Base-by-base conservation (phyloP, 2,888 invertebrate species). In the Congeria kusceri region DNA sequence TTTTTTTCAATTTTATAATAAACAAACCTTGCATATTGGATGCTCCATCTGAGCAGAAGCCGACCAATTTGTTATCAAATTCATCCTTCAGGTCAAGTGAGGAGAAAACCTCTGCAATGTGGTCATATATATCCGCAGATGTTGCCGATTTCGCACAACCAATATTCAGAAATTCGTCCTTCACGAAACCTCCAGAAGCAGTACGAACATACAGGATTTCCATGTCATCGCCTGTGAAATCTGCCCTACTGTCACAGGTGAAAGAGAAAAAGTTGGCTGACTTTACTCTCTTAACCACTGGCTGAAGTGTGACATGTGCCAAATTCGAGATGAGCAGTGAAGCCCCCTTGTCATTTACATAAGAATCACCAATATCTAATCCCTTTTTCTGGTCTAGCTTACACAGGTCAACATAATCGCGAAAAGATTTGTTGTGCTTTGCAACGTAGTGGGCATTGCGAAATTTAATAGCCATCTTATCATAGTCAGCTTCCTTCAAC, bases 241-340 rank as follows among this genome's bases (percentile, higher is more conserved):
- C 69, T n/a, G 47, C 18, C n/a, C 69, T 69, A 25, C 69, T 61
- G 58, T 69, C 59, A 44, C 27, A n/a, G 15, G 69, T 69, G 29
- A 69, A 61, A 15, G 59, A 47, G 28, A 69, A 69, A 18, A 59
- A 69, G 46, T 69, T 61, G 25, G 69, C 61, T 5, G 9, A 3
- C 25, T 59, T 1, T 29, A 69, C 46, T 23, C 61, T 25, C 20
- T 69, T 15, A 11, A 69, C 27, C 28, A 69, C 69, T 25, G 11
- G 46, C 29, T 67, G 59, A 28, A 47, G 25, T 13, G 59, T 47
- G 7, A 69, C 69, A 27, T 28, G 25, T 47, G 69, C 69, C 27
- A 69, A 29, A 47, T 46, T 47, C n/a, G 28, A 28, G 9, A 69
- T 18, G 28, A 69, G 25, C n/a, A 46, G 49, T 28, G 69, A 46